Base-by-base conservation (phyloP, 2,113 vertebrate genomes). In the Labrus mixtus region DNA sequence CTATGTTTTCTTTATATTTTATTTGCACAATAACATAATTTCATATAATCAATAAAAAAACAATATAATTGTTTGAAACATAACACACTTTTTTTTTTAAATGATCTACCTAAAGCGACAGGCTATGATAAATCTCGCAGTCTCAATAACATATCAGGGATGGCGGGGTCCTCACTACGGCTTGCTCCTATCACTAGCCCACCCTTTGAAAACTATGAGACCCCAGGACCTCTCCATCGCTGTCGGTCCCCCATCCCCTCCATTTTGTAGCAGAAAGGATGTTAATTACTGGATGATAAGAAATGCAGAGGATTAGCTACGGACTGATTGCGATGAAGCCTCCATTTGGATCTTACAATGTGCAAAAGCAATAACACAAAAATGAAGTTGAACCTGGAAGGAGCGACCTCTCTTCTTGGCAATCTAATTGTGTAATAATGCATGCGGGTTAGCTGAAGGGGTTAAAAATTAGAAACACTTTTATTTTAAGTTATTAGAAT, bases 61-160 rank as follows among this genome's bases (percentile, higher is more conserved):
- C 16, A n/a, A 73, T 63, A 1, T 6, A 37, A 73, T 65, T 59
- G 8, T 6, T 54, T 58, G 17, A 46, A 81, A 3, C 1, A 48
- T 17, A 48, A 17, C n/a, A n/a, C n/a, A n/a, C n/a, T n/a, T n/a
- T n/a, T 2, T 11, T 41, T 41, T 11, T 11, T 41, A 10, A 41
- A 54, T 67, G 37, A 23, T 58, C 23, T 48, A 37, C 50, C 76
- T 68, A 73, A 82, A 93, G 93, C 93, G 43, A 93, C 93, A 50
- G 93, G 95, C 92, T 96, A 97, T 53, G 97, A 97, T 91, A 97
- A 97, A 93, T 97, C 97, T 89, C 95, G 93, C 89, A 97, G 97
- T 91, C 94, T 97, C 77, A 96, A 90, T 94, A 97, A 96, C 93
- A 96, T 97, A 93, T 96, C 96, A 64, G 96, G 96, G 90, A 95